Base-by-base conservation (phyloP, 2,113 vertebrate genomes). In the Tragelaphus buxtoni region DNA sequence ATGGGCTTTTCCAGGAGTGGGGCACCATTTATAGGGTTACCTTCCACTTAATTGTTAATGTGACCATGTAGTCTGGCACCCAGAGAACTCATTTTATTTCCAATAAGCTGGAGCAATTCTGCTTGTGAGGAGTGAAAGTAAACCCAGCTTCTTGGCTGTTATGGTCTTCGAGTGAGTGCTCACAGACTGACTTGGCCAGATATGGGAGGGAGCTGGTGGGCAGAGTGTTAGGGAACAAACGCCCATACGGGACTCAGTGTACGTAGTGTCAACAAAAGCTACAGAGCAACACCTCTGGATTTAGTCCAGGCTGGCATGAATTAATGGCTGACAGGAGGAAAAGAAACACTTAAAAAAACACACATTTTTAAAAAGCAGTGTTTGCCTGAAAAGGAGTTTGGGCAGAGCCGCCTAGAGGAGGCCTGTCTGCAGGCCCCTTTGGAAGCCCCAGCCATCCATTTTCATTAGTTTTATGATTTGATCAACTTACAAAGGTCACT, bases 401-500 rank as follows among this genome's bases (percentile, higher is more conserved):
- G 63, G 76, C 55, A 51, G 32, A 91, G 35, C 26, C 39, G 76
- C n/a, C 55, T 56, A 7, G 42, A 92, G 88, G 56, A 88, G 24
- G 39, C 14, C 77, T 76, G 11, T 30, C 47, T 58, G 39, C 16
- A 28, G 24, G 49, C 17, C 51, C 53, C 45, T 55, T 83, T 84
- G 79, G 90, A 96, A 84, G 63, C 47, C 53, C 55, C 30, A 45
- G 69, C 63, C 74, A 72, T 96, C 65, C 55, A 91, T 93, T 97
- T 88, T 94, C 79, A 97, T 94, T 95, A 90, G 55, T 72, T 95
- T 97, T 93, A 89, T 95, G 91, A 97, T 97, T 93, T 96, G 97
- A 95, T 94, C 91, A 93, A 93, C 91, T 91, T 88, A 89, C 47
- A 90, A 93, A 96, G 77, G 91, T 88, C 72, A 86, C 84, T 91